Percentiles rank a stretch among this genome's conserved stretches.
These are phyloP conservation scores for Butorides virescens DNA, from an alignment of 2,113 vertebrate genomes.

Conservation along the genomic window DNA sequence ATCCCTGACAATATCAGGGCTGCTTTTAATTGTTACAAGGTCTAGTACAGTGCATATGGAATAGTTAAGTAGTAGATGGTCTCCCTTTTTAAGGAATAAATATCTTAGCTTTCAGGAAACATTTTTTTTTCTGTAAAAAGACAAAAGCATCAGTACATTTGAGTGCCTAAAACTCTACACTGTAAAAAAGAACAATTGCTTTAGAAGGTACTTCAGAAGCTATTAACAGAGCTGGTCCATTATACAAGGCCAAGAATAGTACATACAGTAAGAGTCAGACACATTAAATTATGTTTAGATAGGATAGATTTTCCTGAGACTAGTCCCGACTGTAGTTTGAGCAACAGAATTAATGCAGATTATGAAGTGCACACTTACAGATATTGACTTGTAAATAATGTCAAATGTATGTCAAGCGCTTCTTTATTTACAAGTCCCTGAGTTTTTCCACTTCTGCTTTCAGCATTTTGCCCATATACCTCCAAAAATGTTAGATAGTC, in stretches of 20 bases:
- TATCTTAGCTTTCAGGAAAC: background rate
- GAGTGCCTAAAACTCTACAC: background rate
- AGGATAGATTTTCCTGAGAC: background rate
- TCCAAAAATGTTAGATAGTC: background rate
- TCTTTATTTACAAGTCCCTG: background rate
- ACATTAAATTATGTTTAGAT: background rate
- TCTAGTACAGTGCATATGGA: background rate
- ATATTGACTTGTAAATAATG: background rate
- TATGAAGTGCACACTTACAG: background rate
- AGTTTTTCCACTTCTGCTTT: background rate
- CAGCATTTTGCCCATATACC: background rate
- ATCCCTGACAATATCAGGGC: background rate
- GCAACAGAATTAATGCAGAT: background rate
- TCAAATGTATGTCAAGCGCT: background rate
- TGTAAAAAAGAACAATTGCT: background rate
- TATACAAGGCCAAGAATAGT: background rate
- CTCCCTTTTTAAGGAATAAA: background rate
- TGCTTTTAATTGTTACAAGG: background rate
- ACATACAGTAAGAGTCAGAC: background rate
- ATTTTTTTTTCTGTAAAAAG: background rate
- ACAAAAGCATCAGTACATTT: background rate
- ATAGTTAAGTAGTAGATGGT: background rate
- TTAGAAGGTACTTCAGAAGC: background rate
- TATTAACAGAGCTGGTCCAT: background rate
- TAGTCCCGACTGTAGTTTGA: background rate